phyloP scores from a whole-genome alignment of 1,140 invertebrate genomes.

The Zaprionus camerounensis region DNA sequence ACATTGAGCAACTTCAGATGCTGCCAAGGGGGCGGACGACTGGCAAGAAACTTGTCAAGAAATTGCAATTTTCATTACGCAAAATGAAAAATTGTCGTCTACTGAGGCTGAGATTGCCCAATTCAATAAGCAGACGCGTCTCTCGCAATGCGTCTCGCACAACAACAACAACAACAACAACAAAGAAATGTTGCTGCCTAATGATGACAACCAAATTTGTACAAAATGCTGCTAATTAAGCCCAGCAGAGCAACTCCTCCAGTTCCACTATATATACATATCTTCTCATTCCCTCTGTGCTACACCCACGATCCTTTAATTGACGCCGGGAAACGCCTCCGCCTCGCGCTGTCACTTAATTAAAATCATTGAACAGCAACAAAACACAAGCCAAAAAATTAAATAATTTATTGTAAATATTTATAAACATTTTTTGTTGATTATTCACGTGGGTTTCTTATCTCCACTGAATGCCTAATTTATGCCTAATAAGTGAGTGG shows the following conservation, averaged over 20 bases:
- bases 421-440: conserved; percentile 41
- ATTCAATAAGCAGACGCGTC: conserved; percentile 14
- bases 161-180: not conserved
- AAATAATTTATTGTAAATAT: conserved; percentile 57
- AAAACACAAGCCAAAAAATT: conserved; percentile 2
- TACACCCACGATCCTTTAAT: conserved; percentile 65
- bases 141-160: conserved; percentile 1
- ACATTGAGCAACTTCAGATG: conserved; percentile 32
- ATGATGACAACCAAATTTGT: conserved; percentile 65
- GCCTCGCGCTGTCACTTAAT: conserved; percentile 47
- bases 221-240: conserved; percentile 56
- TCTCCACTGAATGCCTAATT: not conserved
- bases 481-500: not conserved
- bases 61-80: conserved; percentile 49
- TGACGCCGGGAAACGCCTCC: conserved; percentile 22
- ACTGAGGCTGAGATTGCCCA: conserved; percentile 12
- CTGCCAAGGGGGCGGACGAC: not conserved
- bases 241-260: conserved; percentile 10
- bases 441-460: conserved; percentile 9
- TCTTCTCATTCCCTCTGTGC: not conserved
- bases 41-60: conserved; percentile 23
- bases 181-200: conserved; percentile 9
- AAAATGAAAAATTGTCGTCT: conserved; percentile 17
- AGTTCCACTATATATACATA: not conserved
- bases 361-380: conserved; percentile 44